Percentiles rank a stretch among this genome's conserved stretches.
phyloP scores from a whole-genome alignment of 2,888 invertebrate genomes.

The Habrosyne pyritoides region DNA sequence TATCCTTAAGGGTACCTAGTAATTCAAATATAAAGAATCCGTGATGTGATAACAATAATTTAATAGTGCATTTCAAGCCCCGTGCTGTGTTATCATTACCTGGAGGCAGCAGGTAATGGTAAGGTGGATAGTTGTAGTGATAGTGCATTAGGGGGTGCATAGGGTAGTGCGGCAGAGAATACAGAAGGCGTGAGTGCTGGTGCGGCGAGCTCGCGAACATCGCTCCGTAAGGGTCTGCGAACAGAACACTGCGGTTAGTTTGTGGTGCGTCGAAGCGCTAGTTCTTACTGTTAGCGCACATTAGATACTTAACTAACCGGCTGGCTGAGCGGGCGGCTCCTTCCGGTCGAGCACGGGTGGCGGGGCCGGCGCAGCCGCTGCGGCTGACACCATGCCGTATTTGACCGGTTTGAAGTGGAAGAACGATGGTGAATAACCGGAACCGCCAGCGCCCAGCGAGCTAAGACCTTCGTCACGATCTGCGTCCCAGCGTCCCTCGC shows the following conservation, averaged over 20 bases:
- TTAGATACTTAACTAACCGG: constrained; percentile 84
- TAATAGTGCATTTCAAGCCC: not conserved
- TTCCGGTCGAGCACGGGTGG: constrained; percentile 79
- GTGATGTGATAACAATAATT: not conserved
- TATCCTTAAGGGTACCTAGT: no score
- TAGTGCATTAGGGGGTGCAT: constrained; percentile 79
- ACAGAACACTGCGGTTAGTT: constrained; percentile 67
- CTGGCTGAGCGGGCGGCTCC: constrained; percentile 81
- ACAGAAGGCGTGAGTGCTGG: constrained; percentile 76
- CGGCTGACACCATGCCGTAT: constrained; percentile 87
- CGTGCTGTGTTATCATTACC: constrained; percentile 60
- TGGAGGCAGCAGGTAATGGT: constrained; percentile 77
- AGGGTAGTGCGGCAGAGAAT: constrained; percentile 79
- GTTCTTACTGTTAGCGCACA: constrained; percentile 75
- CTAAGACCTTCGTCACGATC: constrained; percentile 93
- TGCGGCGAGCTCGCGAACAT: constrained; percentile 73
- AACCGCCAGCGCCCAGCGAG: constrained; percentile 89
- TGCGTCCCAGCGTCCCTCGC: constrained; percentile 92
- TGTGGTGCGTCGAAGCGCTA: constrained; percentile 70
- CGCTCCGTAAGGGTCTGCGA: constrained; percentile 78
- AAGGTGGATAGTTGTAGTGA: constrained; percentile 77
- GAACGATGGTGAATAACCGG: constrained; percentile 95
- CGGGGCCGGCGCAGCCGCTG: constrained; percentile 63
- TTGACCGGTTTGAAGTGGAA: constrained; percentile 96
- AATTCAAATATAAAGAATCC: no score